Conservation (phyloP, 2,888 invertebrate genomes). For the Petrolisthes cinctipes region DNA sequence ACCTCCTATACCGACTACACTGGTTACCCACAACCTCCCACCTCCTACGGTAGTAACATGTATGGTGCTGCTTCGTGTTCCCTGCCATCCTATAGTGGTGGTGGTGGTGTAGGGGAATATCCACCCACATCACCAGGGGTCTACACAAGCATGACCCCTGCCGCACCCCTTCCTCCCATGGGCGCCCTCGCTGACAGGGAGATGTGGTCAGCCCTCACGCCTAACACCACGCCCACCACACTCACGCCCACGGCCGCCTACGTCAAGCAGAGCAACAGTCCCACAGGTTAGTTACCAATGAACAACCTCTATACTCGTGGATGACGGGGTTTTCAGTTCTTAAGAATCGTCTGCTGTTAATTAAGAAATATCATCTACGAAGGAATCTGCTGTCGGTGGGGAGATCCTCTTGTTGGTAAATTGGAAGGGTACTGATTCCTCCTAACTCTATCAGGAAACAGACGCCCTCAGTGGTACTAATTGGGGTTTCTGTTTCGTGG, state of each 20-base stretch:
- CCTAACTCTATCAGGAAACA: no score
- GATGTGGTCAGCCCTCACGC: slow-evolving; percentile 62
- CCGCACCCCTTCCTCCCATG: slow-evolving; percentile 61
- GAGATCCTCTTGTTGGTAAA: no score
- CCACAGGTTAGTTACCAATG: slow-evolving; percentile 52
- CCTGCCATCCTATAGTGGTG: slow-evolving; percentile 41
- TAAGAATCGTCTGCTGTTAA: no score
- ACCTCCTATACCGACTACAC: slow-evolving; percentile 61
- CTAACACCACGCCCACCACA: slow-evolving; percentile 60
- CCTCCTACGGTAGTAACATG: slow-evolving; percentile 58
- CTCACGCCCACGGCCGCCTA: slow-evolving; percentile 59
- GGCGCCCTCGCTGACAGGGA: slow-evolving; percentile 61
- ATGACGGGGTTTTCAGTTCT: no score
- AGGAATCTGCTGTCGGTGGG: no score
- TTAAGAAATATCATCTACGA: no score
- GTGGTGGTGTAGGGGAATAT: slow-evolving; percentile 51
- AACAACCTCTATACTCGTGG: no score
- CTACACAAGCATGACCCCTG: slow-evolving; percentile 58
- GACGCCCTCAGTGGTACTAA: no score
- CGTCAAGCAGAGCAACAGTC: slow-evolving; percentile 64
- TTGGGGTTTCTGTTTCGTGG: no score
- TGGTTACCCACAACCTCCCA: slow-evolving; percentile 57
- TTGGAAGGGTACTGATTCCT: no score
- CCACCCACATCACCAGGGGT: slow-evolving; percentile 50
- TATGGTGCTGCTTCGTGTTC: slow-evolving; percentile 40